A percentile compares a stretch with the other conserved stretches of the same genome.
These are phyloP conservation scores for Malthinus seriepunctatus DNA, from an alignment of 2,888 invertebrate species.

Conservation along the genomic window DNA sequence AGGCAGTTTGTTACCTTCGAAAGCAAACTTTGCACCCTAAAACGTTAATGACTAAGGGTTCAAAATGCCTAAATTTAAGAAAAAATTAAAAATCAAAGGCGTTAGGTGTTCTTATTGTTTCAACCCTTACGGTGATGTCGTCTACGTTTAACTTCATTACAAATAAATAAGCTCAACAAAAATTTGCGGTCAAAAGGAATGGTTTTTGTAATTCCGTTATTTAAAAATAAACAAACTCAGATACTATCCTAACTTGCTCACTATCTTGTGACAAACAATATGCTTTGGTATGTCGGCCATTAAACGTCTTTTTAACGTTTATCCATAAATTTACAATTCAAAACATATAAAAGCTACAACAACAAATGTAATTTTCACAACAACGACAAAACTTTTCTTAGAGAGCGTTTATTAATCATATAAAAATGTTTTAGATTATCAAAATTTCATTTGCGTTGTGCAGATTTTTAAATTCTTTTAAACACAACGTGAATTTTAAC, in stretches of 20 bases:
- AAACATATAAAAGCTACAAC: conserved; percentile 28
- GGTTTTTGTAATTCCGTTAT: no score
- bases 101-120: no score
- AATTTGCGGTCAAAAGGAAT: no score
- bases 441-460: conserved; percentile 3
- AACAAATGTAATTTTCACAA: conserved; percentile 19
- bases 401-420: conserved; percentile 4
- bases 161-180: no score
- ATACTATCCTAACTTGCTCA: conserved; percentile 1
- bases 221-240: no score
- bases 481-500: neutral
- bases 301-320: neutral
- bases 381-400: conserved; percentile 11
- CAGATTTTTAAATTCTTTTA: neutral
- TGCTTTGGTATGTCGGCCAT: conserved; percentile 1
- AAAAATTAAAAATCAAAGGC: no score
- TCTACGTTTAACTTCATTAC: no score
- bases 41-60: no score
- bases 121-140: no score
- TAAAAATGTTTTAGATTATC: conserved; percentile 3
- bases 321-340: conserved; percentile 5
- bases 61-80: no score
- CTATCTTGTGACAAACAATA: neutral
- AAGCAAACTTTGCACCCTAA: no score
- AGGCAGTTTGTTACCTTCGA: no score